Percentiles rank a stretch among this genome's conserved stretches.
These are phyloP conservation scores for Atopsyche davidsoni DNA, from an alignment of 1,140 invertebrate species.

Conservation along the genomic window DNA sequence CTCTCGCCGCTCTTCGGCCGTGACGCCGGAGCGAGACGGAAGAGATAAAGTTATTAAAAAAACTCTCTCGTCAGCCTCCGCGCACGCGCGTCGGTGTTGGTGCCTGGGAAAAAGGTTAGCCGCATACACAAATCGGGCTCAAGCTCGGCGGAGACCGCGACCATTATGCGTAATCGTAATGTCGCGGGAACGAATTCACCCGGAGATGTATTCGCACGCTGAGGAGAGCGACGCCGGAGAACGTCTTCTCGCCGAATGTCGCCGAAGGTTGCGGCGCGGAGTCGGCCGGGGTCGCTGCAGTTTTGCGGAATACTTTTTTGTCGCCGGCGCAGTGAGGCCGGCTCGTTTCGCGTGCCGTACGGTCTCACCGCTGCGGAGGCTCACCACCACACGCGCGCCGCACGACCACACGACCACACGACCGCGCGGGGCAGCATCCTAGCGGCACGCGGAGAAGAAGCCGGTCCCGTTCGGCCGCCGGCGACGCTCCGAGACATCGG, in stretches of 20 bases:
- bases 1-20: constrained; percentile 1
- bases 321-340: neutral
- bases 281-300: neutral
- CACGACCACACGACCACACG: constrained; percentile 11
- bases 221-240: too few relatives aligned
- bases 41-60: constrained; percentile 30
- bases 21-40: constrained; percentile 8
- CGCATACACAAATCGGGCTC: constrained; percentile 8
- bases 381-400: constrained; percentile 12
- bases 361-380: constrained; percentile 8
- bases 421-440: constrained; percentile 23
- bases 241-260: too few relatives aligned
- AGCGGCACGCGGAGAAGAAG: constrained; percentile 31
- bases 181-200: too few relatives aligned
- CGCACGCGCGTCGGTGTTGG: constrained; percentile 11
- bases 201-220: too few relatives aligned
- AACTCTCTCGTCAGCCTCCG: constrained; percentile 26
- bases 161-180: too few relatives aligned
- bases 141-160: neutral
- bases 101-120: constrained; percentile 21
- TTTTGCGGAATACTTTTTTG: neutral
- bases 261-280: too few relatives aligned
- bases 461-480: constrained; percentile 40
- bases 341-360: constrained; percentile 19
- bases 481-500: constrained; percentile 39